phyloP scores from a whole-genome alignment of 2,113 vertebrate species.

The Otolemur garnettii region DNA sequence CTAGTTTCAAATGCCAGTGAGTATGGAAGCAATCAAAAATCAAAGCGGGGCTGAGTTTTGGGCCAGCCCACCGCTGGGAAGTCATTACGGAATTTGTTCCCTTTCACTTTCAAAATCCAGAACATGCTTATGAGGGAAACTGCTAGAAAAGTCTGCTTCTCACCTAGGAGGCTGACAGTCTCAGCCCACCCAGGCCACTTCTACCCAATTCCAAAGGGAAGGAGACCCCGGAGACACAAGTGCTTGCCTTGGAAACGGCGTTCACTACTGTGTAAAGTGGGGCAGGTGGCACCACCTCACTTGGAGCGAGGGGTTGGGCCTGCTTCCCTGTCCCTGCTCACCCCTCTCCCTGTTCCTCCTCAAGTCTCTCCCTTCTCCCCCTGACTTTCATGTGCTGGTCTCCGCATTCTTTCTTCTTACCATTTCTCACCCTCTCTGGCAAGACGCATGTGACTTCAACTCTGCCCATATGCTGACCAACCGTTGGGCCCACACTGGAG shows the following conservation, averaged over 20 bases:
- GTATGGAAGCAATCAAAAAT: background rate
- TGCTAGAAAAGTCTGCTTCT: background rate
- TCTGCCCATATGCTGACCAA: accelerated
- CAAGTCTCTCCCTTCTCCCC: background rate
- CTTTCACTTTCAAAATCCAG: slow-evolving; percentile 18
- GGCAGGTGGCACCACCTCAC: background rate
- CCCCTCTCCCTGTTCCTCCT: background rate
- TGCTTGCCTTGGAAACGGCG: background rate
- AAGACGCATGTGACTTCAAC: background rate
- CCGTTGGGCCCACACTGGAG: background rate
- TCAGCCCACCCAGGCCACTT: background rate
- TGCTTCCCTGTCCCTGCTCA: background rate
- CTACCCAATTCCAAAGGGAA: background rate
- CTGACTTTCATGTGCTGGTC: background rate
- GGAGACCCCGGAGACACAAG: background rate
- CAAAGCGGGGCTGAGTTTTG: background rate
- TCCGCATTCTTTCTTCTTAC: background rate
- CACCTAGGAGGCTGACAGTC: background rate
- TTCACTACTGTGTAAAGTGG: accelerated
- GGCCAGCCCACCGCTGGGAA: background rate
- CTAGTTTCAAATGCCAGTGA: background rate
- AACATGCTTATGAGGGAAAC: background rate
- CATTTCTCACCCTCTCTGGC: background rate
- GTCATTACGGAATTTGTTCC: background rate
- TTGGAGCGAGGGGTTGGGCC: no score